Evolutionary conservation across 2,113 vertebrate species (phyloP).

Genomic region (Mohoua ochrocephala): DNA sequence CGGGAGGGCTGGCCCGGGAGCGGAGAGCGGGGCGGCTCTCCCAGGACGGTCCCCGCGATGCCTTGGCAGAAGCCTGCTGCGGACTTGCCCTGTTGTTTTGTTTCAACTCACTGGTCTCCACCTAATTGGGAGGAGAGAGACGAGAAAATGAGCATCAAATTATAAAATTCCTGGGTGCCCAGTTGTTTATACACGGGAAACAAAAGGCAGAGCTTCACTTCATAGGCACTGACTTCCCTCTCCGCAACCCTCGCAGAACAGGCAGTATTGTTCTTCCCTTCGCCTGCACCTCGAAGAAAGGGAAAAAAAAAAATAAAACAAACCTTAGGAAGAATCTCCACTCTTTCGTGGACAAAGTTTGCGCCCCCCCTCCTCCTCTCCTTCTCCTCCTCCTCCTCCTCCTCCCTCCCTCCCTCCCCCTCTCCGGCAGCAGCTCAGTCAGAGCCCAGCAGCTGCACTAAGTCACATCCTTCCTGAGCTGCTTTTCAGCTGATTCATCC

Average conservation of each 20-base stretch:
- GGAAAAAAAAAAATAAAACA: accelerated
- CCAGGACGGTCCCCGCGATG: neutral
- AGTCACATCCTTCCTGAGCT: too few species aligned
- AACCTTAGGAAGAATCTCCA: neutral
- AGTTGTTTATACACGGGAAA: constrained; percentile 11
- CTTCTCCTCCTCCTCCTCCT: neutral
- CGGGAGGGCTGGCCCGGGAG: neutral
- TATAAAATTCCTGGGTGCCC: constrained; percentile 11
- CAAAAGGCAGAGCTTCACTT: neutral
- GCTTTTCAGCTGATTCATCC: too few species aligned
- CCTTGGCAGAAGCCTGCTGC: neutral
- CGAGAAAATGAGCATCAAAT: constrained; percentile 15
- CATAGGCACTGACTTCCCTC: neutral
- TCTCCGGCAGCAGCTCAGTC: too few species aligned
- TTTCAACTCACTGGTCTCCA: constrained; percentile 10
- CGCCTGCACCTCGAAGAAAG: neutral
- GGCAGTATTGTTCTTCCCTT: neutral
- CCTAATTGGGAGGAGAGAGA: constrained; percentile 25
- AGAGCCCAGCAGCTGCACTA: too few species aligned
- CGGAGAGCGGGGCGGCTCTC: neutral
- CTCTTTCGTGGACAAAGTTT: neutral
- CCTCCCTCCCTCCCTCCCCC: neutral
- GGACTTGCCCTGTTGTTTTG: constrained; percentile 3
- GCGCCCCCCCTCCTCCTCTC: neutral
- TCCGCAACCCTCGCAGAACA: neutral